Evolutionary conservation across 2,113 vertebrate genomes (phyloP), one percentile per base, ranked within the genome.

Genomic region (Prionailurus viverrinus): DNA sequence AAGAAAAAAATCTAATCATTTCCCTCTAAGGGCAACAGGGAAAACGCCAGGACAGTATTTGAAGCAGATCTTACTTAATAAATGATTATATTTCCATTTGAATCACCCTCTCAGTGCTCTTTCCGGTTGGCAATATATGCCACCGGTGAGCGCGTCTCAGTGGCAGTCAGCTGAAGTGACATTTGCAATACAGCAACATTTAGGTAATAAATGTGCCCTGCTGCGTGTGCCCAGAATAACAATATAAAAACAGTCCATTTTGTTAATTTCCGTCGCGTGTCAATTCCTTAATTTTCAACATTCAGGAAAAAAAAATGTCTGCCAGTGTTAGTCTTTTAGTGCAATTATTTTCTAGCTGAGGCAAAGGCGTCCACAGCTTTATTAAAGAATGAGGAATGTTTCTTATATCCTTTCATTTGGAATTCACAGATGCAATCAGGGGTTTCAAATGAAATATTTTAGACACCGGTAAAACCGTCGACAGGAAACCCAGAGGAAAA

Each of bases 281-380:
- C 74, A 81, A n/a, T 73, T 74, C n/a, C 16, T 88, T 96, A 51
- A 76, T 84, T 66, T 96, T 66, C 79, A 78, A 78, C 25, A 16
- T 93, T 74, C 31, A 51, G 48, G 33, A 84, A 39, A 69, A 39
- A 39, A 66, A 93, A 80, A 25, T 39, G 65, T 66, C 41, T 85
- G 63, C 41, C 15, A 29, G 61, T 68, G 45, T 68, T 29, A 83
- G n/a, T 41, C 45, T 82, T 79, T 65, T 7, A 39, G 27, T 63
- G 27, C 7, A 55, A 73, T 65, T 82, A 63, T 41, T 92, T 89
- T 74, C 58, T 45, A 88, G 68, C 58, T 69, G 39, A 83, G 85
- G 39, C 78, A 93, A 88, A 92, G n/a, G 48, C 39, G 41, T 11
- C 39, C 10, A 2, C 31, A 33, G 25, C 31, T 89, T 1, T 2